Evolutionary conservation across 2,797 vertebrate species (phyloP).

Genomic region (Acestrorhynchus altus): DNA sequence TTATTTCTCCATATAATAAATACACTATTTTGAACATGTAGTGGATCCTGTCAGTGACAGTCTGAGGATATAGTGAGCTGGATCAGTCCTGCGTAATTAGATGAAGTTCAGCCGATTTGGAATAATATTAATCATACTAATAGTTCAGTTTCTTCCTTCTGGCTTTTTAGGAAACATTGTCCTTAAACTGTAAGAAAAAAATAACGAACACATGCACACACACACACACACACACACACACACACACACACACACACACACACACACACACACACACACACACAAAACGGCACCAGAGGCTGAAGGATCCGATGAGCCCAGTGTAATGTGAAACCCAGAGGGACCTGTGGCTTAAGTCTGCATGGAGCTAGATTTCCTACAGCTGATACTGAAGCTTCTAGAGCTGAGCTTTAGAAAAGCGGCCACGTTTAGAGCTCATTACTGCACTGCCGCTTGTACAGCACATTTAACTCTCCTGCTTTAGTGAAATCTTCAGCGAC

Average conservation of each 20-base stretch:
- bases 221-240: conserved; percentile 33
- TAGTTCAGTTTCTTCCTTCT: no score
- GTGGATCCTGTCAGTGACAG: no score
- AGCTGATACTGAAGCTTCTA: conserved; percentile 32
- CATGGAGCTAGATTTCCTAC: conserved; percentile 21
- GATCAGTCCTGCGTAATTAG: no score
- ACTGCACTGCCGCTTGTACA: neutral
- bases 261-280: conserved; percentile 30
- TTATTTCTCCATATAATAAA: no score
- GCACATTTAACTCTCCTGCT: conserved; percentile 11
- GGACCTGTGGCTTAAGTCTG: conserved; percentile 49
- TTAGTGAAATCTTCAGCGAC: neutral
- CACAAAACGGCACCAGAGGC: conserved; percentile 45
- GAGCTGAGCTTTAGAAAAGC: conserved; percentile 13
- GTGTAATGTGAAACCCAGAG: conserved; percentile 55
- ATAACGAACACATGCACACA: conserved; percentile 14
- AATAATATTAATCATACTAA: no score
- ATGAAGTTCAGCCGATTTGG: no score
- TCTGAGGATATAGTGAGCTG: no score
- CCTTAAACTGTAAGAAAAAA: neutral
- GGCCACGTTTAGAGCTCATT: conserved; percentile 27
- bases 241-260: no score
- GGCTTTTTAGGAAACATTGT: neutral
- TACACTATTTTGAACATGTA: no score
- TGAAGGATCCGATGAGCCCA: conserved; percentile 48